Percentiles rank a stretch among this genome's conserved stretches.
Evolutionary conservation across 2,797 vertebrate species (phyloP).

Genomic region (Tauraco hartlaubi): DNA sequence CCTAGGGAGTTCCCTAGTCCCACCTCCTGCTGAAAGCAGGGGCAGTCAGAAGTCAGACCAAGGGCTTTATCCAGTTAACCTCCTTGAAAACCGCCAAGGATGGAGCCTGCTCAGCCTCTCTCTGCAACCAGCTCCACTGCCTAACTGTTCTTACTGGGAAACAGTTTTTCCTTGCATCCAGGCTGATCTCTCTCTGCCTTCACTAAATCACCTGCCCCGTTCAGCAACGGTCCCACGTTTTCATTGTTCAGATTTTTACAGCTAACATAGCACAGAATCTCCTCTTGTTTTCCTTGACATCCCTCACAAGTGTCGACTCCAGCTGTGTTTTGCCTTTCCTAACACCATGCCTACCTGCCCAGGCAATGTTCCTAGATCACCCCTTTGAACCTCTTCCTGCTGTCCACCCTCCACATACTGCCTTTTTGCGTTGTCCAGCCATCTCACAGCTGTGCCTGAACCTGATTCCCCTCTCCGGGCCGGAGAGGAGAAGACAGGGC

Average conservation of each 20-base stretch:
- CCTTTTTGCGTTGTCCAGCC: not conserved
- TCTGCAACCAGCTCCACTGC: not conserved
- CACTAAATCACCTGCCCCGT: not conserved
- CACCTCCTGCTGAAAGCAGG: not conserved
- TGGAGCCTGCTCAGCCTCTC: not conserved
- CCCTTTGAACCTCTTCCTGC: accelerated
- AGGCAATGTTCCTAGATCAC: not conserved
- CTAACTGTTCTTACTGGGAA: not conserved
- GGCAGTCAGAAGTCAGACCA: not conserved
- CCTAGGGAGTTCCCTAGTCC: not conserved
- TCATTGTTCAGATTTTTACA: not conserved
- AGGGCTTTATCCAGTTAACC: not conserved
- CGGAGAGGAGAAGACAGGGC: not conserved
- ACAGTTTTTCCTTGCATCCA: not conserved
- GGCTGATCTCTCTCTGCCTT: not conserved
- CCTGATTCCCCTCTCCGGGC: not conserved
- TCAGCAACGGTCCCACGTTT: accelerated
- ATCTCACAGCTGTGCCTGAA: not conserved
- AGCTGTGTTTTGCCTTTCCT: not conserved
- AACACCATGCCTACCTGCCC: not conserved
- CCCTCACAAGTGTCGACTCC: not conserved
- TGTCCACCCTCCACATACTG: not conserved
- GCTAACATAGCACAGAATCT: accelerated
- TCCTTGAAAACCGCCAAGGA: not conserved
- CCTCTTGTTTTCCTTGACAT: not conserved